phyloP scores from a whole-genome alignment of 2,888 invertebrate species.

The Cloeon dipterum region DNA sequence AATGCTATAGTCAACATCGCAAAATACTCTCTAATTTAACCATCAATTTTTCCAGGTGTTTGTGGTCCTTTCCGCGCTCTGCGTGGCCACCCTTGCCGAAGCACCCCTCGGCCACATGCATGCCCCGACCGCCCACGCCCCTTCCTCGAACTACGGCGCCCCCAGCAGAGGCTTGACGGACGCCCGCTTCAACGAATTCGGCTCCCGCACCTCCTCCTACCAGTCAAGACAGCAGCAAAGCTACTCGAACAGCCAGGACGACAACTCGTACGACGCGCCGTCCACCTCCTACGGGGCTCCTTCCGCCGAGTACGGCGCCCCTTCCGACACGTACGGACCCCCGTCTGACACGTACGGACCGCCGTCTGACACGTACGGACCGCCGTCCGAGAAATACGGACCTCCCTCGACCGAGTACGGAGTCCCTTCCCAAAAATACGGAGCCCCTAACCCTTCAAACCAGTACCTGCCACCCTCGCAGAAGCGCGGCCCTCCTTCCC shows the following conservation, averaged over 20 bases:
- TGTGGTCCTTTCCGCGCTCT: no score
- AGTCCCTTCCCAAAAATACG: not conserved
- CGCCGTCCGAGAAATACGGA: conserved; percentile 3
- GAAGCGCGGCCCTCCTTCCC: not conserved
- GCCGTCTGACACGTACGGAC: conserved; percentile 6
- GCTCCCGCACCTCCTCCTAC: conserved; percentile 7
- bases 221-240: conserved; percentile 15
- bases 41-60: no score
- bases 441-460: conserved; percentile 4
- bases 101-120: no score
- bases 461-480: not conserved
- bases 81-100: no score
- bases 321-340: not conserved
- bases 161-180: not conserved
- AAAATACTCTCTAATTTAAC: no score
- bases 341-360: conserved; percentile 1
- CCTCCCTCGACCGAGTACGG: not conserved
- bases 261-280: conserved; percentile 1
- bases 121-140: no score
- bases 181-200: not conserved
- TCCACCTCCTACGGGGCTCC: conserved; percentile 7
- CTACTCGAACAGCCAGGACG: not conserved
- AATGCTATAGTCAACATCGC: no score
- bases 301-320: not conserved
- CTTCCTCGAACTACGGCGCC: not conserved